Evolutionary conservation across 2,888 invertebrate genomes (phyloP).

Genomic region (Ormyrus nitidulus): DNA sequence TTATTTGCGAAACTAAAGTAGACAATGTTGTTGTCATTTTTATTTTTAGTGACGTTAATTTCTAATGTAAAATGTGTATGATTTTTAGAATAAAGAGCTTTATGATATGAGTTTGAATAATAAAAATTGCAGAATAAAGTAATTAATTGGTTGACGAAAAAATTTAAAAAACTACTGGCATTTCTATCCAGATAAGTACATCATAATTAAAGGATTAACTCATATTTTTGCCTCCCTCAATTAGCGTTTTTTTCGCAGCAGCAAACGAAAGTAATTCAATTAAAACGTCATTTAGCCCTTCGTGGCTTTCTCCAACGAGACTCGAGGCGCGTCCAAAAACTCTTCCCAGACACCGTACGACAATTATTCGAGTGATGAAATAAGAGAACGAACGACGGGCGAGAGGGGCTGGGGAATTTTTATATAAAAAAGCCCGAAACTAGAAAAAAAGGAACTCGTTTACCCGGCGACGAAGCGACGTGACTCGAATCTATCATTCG

Average conservation of each 20-base stretch:
- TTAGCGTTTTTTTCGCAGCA: constrained; percentile 17
- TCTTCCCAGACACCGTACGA: constrained; percentile 33
- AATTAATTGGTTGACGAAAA: constrained; percentile 6
- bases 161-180: not conserved
- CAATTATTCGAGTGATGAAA: constrained; percentile 44
- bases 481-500: constrained; percentile 60
- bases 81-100: too few relatives aligned
- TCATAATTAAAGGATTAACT: constrained; percentile 21
- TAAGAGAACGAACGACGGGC: constrained; percentile 9
- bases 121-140: too few relatives aligned
- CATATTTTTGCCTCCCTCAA: constrained; percentile 1
- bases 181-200: not conserved
- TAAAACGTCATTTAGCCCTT: constrained; percentile 17
- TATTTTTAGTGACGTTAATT: too few relatives aligned
- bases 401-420: constrained; percentile 5
- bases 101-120: too few relatives aligned
- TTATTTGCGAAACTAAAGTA: too few relatives aligned
- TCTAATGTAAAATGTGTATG: too few relatives aligned
- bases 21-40: too few relatives aligned
- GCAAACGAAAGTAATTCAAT: constrained; percentile 37
- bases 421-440: constrained; percentile 16
- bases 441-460: constrained; percentile 37
- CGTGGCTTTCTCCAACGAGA: not conserved
- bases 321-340: not conserved
- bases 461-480: constrained; percentile 48